phyloP scores from a whole-genome alignment of 2,797 vertebrate genomes.

The Spinibarbus caldwelli region DNA sequence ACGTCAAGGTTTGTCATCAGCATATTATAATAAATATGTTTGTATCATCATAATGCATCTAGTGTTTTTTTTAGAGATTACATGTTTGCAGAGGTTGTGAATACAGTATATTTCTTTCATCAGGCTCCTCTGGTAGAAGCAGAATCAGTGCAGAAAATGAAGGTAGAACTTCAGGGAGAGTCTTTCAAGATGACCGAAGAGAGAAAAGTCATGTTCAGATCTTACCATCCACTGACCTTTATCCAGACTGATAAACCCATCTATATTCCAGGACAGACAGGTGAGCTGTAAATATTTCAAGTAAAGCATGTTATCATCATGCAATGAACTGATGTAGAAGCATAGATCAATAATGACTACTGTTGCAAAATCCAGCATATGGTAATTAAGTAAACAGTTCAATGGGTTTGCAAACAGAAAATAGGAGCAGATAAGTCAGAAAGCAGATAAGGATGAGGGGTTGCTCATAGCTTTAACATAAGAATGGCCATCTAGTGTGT shows the following conservation, averaged over 20 bases:
- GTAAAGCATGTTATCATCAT: neutral
- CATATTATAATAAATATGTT: neutral
- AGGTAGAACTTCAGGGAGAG: conserved; percentile 74
- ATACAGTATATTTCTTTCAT: neutral
- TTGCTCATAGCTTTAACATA: neutral
- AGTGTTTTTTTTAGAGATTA: neutral
- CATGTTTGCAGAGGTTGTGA: neutral
- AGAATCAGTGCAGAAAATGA: conserved; percentile 50
- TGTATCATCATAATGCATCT: neutral
- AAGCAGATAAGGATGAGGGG: neutral
- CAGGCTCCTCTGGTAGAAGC: conserved; percentile 65
- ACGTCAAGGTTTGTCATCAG: conserved; percentile 66
- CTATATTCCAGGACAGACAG: conserved; percentile 86
- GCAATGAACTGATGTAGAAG: neutral
- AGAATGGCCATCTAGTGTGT: neutral
- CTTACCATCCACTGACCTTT: conserved; percentile 72
- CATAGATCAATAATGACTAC: neutral
- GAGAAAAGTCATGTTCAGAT: conserved; percentile 76
- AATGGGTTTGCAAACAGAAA: neutral
- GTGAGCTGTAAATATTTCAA: conserved; percentile 60
- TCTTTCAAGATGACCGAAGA: conserved; percentile 73
- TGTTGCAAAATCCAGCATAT: neutral
- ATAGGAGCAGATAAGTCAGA: neutral
- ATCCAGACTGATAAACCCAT: conserved; percentile 90
- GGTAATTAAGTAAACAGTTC: neutral